phyloP scores from a whole-genome alignment of 2,113 vertebrate genomes.

The Plestiodon gilberti region DNA sequence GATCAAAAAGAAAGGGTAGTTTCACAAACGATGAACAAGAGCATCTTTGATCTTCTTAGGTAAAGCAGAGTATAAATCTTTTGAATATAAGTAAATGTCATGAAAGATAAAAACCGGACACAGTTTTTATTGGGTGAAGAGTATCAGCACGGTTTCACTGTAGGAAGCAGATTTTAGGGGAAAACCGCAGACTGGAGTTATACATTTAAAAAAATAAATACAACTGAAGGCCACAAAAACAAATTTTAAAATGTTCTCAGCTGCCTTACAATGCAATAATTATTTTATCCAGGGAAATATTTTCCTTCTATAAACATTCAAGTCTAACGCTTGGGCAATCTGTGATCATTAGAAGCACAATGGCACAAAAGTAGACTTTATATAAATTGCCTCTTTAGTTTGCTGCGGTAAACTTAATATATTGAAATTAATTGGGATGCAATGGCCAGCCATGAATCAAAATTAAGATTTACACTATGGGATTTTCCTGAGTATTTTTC shows the following conservation, averaged over 20 bases:
- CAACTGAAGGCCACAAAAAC: constrained; percentile 42
- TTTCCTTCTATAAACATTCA: constrained; percentile 41
- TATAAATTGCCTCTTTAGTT: constrained; percentile 24
- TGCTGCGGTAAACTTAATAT: constrained; percentile 3
- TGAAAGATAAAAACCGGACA: not conserved
- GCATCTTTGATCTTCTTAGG: too few species aligned
- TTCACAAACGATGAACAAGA: not conserved
- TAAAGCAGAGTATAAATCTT: too few species aligned
- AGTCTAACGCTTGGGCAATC: constrained; percentile 49
- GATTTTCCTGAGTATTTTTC: not conserved
- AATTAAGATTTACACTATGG: constrained; percentile 20
- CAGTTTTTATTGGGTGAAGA: constrained; percentile 37
- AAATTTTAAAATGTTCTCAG: constrained; percentile 56
- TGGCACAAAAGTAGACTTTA: not conserved
- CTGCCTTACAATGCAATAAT: constrained; percentile 21
- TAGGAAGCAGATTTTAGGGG: constrained; percentile 56
- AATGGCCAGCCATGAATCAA: constrained; percentile 30
- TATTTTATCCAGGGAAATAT: constrained; percentile 52
- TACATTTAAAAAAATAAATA: constrained; percentile 53
- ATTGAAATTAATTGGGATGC: constrained; percentile 36
- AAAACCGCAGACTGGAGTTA: constrained; percentile 13
- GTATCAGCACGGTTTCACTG: constrained; percentile 42
- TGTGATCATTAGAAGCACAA: constrained; percentile 45
- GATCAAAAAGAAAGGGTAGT: not conserved
- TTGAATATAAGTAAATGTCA: not conserved